phyloP scores from a whole-genome alignment of 2,113 vertebrate genomes.

The Malurus alboscapulatus region DNA sequence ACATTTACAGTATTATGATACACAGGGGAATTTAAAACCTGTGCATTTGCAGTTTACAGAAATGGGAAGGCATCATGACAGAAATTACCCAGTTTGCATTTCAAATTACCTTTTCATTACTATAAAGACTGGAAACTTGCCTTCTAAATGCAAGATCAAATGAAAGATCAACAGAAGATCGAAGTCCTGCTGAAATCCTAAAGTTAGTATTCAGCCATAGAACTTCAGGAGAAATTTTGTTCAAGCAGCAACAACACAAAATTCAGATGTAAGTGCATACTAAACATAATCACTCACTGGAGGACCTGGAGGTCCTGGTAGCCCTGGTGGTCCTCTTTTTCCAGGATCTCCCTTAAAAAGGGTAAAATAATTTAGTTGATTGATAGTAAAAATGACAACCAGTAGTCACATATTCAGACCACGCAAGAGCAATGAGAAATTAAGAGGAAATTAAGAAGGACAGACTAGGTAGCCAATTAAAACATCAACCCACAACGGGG shows the following conservation, averaged over 20 bases:
- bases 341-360: conserved; percentile 86
- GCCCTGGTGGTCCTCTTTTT: conserved; percentile 89
- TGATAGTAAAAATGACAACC: not conserved
- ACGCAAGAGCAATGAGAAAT: not conserved
- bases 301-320: conserved; percentile 84
- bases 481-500: not conserved
- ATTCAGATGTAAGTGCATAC: not conserved
- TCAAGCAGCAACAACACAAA: not conserved
- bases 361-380: not conserved
- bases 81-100: not conserved
- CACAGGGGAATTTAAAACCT: not conserved
- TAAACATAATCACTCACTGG: conserved; percentile 77
- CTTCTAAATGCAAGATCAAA: not conserved
- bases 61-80: not conserved
- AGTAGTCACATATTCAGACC: not conserved
- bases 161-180: not conserved
- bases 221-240: not conserved
- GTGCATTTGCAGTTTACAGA: not conserved
- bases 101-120: not conserved
- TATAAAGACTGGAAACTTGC: not conserved
- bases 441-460: not conserved
- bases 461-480: not conserved
- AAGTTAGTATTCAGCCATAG: not conserved
- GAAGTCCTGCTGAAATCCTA: not conserved
- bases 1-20: not conserved